phyloP scores from a whole-genome alignment of 2,797 vertebrate species.

The Salmo trutta region DNA sequence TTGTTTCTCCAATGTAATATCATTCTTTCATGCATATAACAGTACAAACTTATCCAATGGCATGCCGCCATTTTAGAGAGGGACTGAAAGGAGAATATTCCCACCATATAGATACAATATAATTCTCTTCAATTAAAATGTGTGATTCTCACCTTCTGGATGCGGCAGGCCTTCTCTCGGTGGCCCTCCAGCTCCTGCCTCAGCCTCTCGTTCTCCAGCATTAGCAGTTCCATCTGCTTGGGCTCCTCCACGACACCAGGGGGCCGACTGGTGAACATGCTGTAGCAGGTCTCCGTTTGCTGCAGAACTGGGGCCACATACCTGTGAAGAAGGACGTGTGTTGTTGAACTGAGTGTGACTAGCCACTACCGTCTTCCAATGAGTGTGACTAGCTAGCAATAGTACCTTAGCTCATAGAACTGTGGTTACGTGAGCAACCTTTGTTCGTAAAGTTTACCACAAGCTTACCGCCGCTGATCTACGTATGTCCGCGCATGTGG shows the following conservation, averaged over 20 bases:
- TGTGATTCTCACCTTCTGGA: conserved; percentile 84
- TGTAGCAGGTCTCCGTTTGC: conserved; percentile 67
- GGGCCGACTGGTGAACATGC: conserved; percentile 67
- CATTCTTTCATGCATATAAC: too few species aligned
- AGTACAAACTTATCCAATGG: too few species aligned
- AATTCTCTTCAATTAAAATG: too few species aligned
- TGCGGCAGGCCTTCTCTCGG: conserved; percentile 81
- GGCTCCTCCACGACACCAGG: conserved; percentile 80
- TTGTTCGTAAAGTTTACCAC: conserved; percentile 8
- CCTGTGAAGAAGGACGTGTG: conserved; percentile 51
- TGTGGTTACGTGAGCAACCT: background rate
- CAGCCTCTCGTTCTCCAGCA: conserved; percentile 90
- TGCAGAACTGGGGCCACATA: conserved; percentile 78
- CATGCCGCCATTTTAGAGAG: too few species aligned
- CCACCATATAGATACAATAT: too few species aligned
- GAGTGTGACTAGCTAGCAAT: background rate
- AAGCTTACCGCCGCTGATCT: too few species aligned
- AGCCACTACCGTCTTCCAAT: background rate
- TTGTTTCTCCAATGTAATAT: too few species aligned
- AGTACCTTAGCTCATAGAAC: background rate
- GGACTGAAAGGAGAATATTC: too few species aligned
- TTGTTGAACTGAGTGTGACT: background rate
- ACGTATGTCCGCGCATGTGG: too few species aligned
- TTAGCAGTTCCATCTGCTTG: conserved; percentile 80
- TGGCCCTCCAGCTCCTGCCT: conserved; percentile 86